Evolutionary conservation across 1,140 invertebrate genomes (phyloP), one percentile per base, ranked within the genome.

Genomic region (Gryon sp.): DNA sequence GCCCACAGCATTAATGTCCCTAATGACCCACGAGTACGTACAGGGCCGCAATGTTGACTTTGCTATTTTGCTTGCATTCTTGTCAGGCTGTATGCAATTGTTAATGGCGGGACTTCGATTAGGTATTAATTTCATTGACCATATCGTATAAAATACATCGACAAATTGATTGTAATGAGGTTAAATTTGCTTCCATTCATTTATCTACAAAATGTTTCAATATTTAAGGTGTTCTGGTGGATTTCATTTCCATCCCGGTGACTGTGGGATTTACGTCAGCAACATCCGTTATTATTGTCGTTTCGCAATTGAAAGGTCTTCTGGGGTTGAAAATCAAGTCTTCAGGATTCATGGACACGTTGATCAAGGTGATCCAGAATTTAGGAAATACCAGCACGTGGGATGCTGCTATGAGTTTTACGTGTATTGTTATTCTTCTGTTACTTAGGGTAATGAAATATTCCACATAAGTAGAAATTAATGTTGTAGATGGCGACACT

Each of bases 231-330:
- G 97, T 98, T 68, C 90, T 98, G 12, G 94, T 98, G 41, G 96
- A 97, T 86, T 99, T 98, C 85, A 98, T 99, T 82, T 97, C 97
- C 0, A 92, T 95, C 36, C 96, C 97, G 2, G 97, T 98, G 8
- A 97, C 97, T 0, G 96, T 95, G 48, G 96, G 96, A 0, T 98
- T 98, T 82, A 98, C 96, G 0, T 96, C 96, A 14, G 96, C 97
- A 9, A 97, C 97, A 0, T 96, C 97, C 9, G 91, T 98, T 4
- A 97, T 97, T 40, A 98, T 98, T 38, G 94, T 95, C 0, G 92
- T 93, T 5, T 95, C 95, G 0, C 97, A 99, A 88, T 84, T 98
- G 0, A 98, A 96, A 86, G 93, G 92, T 43, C 87, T 97, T 0
- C 86, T 97, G 6, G 96, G 96, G 0, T 85, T 97, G 4, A 91